These are phyloP conservation scores for Torymus auratus DNA, from an alignment of 2,888 invertebrate genomes.

Conservation along the genomic window DNA sequence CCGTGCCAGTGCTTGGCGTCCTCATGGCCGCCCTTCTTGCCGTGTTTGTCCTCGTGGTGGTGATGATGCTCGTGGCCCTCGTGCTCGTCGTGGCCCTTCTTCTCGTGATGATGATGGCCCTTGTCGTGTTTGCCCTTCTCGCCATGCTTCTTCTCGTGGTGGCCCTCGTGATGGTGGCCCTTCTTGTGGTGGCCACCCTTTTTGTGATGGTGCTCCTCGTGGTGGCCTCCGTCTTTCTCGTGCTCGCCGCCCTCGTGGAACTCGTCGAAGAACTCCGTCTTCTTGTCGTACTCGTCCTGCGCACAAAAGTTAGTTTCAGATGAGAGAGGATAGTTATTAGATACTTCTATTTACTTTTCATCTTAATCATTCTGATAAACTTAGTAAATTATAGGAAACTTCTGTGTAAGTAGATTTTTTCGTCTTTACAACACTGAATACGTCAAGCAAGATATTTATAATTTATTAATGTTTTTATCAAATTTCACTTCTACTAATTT, in stretches of 20 bases:
- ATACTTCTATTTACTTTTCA: too few species aligned
- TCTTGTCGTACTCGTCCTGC: constrained; percentile 85
- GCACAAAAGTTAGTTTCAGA: background rate
- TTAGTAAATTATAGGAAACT: too few species aligned
- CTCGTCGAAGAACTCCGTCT: constrained; percentile 87
- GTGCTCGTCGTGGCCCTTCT: constrained; percentile 80
- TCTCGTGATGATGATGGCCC: constrained; percentile 79
- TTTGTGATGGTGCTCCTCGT: constrained; percentile 78
- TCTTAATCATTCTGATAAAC: too few species aligned
- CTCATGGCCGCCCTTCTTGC: constrained; percentile 77
- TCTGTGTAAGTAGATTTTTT: too few species aligned
- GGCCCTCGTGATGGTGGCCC: constrained; percentile 78
- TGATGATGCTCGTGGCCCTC: constrained; percentile 80
- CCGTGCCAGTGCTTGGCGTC: constrained; percentile 81
- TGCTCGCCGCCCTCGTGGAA: constrained; percentile 83
- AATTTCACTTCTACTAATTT: too few species aligned
- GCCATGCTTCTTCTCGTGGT: constrained; percentile 79
- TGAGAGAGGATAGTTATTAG: too few species aligned
- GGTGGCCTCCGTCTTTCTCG: constrained; percentile 82
- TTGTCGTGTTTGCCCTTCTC: constrained; percentile 80
- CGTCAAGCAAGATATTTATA: too few species aligned
- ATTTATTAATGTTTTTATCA: too few species aligned
- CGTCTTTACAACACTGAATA: too few species aligned
- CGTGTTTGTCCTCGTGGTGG: constrained; percentile 77
- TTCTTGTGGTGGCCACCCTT: constrained; percentile 81